Evolutionary conservation across 2,888 invertebrate species (phyloP).

Genomic region (Parapristionchus giblindavisi): DNA sequence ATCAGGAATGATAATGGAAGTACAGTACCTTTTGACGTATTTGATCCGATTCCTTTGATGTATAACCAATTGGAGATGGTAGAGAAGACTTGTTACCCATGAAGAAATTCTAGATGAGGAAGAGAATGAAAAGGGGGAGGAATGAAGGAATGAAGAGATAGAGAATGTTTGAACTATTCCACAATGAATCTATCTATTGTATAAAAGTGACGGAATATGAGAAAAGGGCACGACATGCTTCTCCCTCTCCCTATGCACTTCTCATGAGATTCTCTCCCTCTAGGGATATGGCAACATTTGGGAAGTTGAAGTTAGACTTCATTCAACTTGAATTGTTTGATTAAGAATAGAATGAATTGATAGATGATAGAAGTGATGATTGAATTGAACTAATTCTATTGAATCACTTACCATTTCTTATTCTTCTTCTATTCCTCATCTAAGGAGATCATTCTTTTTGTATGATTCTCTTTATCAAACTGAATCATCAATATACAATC

Average conservation of each 20-base stretch:
- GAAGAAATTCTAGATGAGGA: not conserved
- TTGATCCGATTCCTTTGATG: constrained; percentile 12
- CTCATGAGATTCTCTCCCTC: constrained; percentile 7
- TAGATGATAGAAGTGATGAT: too few species aligned
- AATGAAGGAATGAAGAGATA: constrained; percentile 5
- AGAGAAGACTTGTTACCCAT: constrained; percentile 26
- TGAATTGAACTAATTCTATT: not conserved
- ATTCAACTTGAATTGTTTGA: too few species aligned
- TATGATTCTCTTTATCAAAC: too few species aligned
- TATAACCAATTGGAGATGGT: constrained; percentile 15
- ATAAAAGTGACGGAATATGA: constrained; percentile 26
- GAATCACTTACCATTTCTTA: constrained; percentile 5
- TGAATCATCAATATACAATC: too few species aligned
- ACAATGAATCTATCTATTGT: too few species aligned
- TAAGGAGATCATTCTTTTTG: too few species aligned
- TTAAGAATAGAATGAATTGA: too few species aligned
- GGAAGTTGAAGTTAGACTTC: too few species aligned
- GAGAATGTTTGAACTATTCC: too few species aligned
- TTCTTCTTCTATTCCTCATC: too few species aligned
- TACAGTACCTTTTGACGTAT: constrained; percentile 30
- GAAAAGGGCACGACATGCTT: constrained; percentile 13
- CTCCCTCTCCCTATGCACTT: constrained; percentile 20
- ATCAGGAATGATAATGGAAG: not conserved
- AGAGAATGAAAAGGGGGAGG: not conserved
- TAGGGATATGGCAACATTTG: too few species aligned